A percentile compares a stretch with the other conserved stretches of the same genome.
Evolutionary conservation across 1,140 invertebrate species (phyloP).

Genomic region (Drosophila ogumai): DNA sequence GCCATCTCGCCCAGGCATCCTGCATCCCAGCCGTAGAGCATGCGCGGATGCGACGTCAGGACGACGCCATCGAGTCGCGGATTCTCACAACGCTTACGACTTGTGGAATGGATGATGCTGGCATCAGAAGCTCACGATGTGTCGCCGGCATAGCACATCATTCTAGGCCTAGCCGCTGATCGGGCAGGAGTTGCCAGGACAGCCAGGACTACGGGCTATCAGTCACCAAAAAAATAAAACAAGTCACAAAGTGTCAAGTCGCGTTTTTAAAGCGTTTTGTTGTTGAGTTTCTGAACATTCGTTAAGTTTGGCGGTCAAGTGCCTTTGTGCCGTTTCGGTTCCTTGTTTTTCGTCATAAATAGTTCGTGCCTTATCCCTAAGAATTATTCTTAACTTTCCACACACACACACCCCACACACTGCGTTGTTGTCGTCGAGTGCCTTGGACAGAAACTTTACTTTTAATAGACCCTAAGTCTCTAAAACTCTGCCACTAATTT

Average conservation of each 20-base stretch:
- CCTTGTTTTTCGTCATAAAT: constrained; percentile 29
- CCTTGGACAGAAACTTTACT: constrained; percentile 62
- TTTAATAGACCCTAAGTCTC: constrained; percentile 51
- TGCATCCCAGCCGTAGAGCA: constrained; percentile 59
- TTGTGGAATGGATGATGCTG: constrained; percentile 83
- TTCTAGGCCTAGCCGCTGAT: constrained; percentile 85
- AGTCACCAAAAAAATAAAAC: constrained; percentile 18
- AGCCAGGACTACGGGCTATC: constrained; percentile 11
- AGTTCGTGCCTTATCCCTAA: constrained; percentile 69
- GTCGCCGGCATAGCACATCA: constrained; percentile 83
- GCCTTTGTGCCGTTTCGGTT: constrained; percentile 52
- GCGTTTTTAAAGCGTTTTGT: constrained; percentile 65
- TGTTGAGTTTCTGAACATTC: constrained; percentile 61
- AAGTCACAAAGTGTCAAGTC: constrained; percentile 35
- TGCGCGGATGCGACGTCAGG: constrained; percentile 54
- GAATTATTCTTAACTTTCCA: constrained; percentile 28
- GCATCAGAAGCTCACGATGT: constrained; percentile 82
- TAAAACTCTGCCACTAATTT: constrained; percentile 74
- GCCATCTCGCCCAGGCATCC: constrained; percentile 37
- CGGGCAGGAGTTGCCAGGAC: constrained; percentile 78
- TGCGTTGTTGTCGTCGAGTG: constrained; percentile 67
- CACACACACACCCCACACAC: constrained; percentile 32
- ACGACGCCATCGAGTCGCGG: constrained; percentile 42
- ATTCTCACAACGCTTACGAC: constrained; percentile 77
- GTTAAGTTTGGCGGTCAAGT: constrained; percentile 56